Evolutionary conservation across 2,888 invertebrate species (phyloP).

Genomic region (Leucophenga maculata): DNA sequence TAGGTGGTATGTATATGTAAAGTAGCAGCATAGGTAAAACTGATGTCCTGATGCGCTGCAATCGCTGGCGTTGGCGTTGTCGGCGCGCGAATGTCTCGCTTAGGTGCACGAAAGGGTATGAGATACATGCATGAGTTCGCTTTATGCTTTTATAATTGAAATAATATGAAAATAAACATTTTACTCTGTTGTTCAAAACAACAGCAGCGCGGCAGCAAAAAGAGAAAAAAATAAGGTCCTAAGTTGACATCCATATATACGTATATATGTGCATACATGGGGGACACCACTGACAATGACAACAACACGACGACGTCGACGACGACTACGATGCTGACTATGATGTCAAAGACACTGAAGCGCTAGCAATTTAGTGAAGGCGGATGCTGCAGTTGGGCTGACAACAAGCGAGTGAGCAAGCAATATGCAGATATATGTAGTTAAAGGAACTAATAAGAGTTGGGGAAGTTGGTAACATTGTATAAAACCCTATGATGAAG

Average conservation of each 20-base stretch:
- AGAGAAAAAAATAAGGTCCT: not conserved
- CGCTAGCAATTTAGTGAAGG: not conserved
- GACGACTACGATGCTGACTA: not conserved
- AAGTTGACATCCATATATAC: not conserved
- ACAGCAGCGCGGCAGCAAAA: constrained; percentile 35
- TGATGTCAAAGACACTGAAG: not conserved
- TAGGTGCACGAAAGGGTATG: not conserved
- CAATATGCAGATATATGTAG: not conserved
- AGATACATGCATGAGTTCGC: constrained; percentile 3
- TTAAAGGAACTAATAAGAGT: too few species aligned
- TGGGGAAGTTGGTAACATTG: too few species aligned
- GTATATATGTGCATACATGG: not conserved
- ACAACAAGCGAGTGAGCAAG: not conserved
- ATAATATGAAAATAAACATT: constrained; percentile 57
- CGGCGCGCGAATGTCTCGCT: not conserved
- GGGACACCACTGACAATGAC: constrained; percentile 5
- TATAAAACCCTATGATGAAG: too few species aligned
- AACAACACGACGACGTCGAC: not conserved
- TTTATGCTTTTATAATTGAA: constrained; percentile 61
- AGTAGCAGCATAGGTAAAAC: constrained; percentile 48
- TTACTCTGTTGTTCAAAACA: constrained; percentile 31
- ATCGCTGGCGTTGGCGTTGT: too few species aligned
- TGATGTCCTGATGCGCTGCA: constrained; percentile 31
- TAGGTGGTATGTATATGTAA: too few species aligned
- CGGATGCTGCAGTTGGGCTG: not conserved